Percentiles rank a stretch among this genome's conserved stretches.
phyloP scores from a whole-genome alignment of 2,888 invertebrate species.

The Aphidoletes aphidimyza region DNA sequence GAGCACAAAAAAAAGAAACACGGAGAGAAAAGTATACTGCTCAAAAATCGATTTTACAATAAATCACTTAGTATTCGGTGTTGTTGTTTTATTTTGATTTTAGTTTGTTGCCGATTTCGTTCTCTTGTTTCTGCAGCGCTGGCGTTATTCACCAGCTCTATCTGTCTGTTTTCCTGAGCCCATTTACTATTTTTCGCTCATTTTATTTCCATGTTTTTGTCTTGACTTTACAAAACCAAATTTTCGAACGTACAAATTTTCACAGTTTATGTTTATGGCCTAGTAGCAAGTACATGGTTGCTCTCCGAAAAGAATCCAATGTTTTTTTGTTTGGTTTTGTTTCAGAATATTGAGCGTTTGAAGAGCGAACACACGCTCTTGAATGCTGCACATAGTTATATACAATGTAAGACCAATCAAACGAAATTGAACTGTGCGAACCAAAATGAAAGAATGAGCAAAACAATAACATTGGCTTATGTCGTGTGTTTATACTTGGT shows the following conservation, averaged over 20 bases:
- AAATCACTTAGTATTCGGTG: slow-evolving; percentile 38
- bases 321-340: too few species aligned
- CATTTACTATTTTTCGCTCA: too few species aligned
- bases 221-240: too few species aligned
- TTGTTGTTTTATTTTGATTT: slow-evolving; percentile 35
- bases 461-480: slow-evolving; percentile 32
- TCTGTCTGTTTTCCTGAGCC: background rate
- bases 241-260: background rate
- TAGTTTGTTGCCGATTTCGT: slow-evolving; percentile 4
- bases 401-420: too few species aligned
- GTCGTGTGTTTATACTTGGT: background rate
- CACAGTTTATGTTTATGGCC: slow-evolving; percentile 35
- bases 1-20: background rate
- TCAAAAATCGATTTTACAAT: slow-evolving; percentile 46
- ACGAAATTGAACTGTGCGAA: background rate
- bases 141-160: background rate
- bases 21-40: background rate
- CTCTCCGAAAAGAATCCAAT: background rate
- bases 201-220: too few species aligned
- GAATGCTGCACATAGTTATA: too few species aligned
- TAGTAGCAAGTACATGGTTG: slow-evolving; percentile 8
- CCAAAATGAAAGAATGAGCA: background rate
- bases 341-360: too few species aligned
- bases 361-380: too few species aligned
- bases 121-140: background rate